Percentiles rank a stretch among this genome's conserved stretches.
Conservation (phyloP, 2,113 vertebrate species). For the Otus sunia region DNA sequence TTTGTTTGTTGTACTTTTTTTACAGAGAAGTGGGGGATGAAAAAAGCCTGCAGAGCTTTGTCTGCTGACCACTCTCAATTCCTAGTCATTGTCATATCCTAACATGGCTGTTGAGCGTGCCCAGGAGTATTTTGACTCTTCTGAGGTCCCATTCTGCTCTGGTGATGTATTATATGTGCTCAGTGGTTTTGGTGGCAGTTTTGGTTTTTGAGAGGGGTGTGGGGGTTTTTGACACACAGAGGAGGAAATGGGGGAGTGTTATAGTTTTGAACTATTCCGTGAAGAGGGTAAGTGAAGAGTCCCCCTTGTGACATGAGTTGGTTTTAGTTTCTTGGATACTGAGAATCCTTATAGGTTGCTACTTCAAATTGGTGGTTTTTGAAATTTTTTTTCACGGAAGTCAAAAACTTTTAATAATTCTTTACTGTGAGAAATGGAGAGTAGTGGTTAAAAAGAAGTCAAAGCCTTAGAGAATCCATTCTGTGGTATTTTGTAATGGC, state of each 20-base stretch:
- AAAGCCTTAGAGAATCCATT: neutral
- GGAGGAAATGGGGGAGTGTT: neutral
- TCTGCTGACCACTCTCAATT: neutral
- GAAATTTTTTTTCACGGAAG: neutral
- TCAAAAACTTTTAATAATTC: neutral
- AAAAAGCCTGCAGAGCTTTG: neutral
- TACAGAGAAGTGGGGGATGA: neutral
- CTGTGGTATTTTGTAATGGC: neutral
- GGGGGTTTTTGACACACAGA: neutral
- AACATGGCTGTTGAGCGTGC: neutral
- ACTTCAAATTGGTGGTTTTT: neutral
- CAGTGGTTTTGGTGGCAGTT: neutral
- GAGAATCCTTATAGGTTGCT: accelerated
- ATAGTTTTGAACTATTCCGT: neutral
- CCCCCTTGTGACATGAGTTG: neutral
- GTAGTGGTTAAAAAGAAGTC: neutral
- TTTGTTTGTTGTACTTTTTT: neutral
- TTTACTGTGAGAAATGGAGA: neutral
- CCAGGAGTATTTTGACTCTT: neutral
- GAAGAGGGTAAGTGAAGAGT: neutral
- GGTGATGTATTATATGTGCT: neutral
- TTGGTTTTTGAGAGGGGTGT: neutral
- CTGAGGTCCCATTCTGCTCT: neutral
- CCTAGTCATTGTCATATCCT: neutral
- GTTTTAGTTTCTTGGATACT: neutral